A percentile compares a stretch with the other conserved stretches of the same genome.
phyloP scores from a whole-genome alignment of 2,797 vertebrate genomes.

The Iguana delicatissima region DNA sequence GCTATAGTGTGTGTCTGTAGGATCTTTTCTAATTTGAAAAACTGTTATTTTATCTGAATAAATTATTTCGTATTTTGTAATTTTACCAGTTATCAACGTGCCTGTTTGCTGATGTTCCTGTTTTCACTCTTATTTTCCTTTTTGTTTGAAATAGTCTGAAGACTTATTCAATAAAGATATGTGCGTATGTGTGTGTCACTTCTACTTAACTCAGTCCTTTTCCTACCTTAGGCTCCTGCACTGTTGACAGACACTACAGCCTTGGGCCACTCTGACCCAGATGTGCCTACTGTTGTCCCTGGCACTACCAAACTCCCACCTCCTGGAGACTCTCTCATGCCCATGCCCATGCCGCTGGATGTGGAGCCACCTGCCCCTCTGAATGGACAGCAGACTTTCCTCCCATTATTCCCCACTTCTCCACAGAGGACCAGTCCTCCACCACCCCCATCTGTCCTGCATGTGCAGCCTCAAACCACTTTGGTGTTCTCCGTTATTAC shows the following conservation, averaged over 20 bases:
- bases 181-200: too few relatives aligned
- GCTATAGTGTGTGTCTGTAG: not conserved
- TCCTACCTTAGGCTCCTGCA: not conserved
- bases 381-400: constrained; percentile 41
- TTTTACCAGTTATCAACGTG: too few relatives aligned
- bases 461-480: constrained; percentile 17
- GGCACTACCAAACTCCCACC: not conserved
- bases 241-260: constrained; percentile 5
- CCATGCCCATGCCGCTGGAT: constrained; percentile 26
- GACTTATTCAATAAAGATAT: too few relatives aligned
- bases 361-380: constrained; percentile 15
- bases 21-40: too few relatives aligned
- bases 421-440: constrained; percentile 28
- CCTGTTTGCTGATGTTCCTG: too few relatives aligned
- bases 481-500: constrained; percentile 34
- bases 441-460: not conserved
- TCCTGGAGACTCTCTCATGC: not conserved
- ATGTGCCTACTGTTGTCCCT: not conserved
- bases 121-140: too few relatives aligned
- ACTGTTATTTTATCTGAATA: too few relatives aligned
- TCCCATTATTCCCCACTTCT: constrained; percentile 45
- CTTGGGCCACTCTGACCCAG: not conserved
- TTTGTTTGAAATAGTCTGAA: too few relatives aligned
- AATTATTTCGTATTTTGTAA: too few relatives aligned
- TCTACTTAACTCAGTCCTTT: not conserved